These are phyloP conservation scores for Mythimna pallens DNA, from an alignment of 2,888 invertebrate species.

Conservation along the genomic window DNA sequence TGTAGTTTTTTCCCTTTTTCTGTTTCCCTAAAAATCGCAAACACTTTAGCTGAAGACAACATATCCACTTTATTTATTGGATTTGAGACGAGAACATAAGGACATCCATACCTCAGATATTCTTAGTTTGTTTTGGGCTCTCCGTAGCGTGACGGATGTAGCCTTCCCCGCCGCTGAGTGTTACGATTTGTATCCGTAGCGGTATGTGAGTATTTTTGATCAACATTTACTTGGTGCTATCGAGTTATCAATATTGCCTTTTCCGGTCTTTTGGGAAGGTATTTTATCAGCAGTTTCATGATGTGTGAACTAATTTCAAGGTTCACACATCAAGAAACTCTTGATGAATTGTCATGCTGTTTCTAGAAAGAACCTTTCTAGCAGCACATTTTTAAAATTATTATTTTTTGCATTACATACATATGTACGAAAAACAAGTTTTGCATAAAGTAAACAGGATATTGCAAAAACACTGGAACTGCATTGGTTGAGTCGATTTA, in stretches of 20 bases:
- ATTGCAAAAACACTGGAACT: no score
- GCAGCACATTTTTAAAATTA: neutral
- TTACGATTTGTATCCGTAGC: conserved; percentile 61
- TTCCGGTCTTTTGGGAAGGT: conserved; percentile 20
- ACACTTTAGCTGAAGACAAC: conserved; percentile 8
- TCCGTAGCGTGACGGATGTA: conserved; percentile 63
- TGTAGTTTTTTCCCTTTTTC: neutral
- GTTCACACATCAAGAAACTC: no score
- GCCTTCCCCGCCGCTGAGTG: conserved; percentile 59
- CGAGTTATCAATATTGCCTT: conserved; percentile 47
- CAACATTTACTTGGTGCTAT: conserved; percentile 47
- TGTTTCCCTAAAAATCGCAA: neutral
- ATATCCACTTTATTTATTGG: conserved; percentile 44
- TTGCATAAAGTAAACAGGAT: no score
- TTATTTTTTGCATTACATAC: no score
- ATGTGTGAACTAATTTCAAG: neutral
- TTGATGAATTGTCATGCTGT: neutral
- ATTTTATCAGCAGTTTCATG: conserved; percentile 1
- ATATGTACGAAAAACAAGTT: no score
- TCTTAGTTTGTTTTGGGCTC: conserved; percentile 51
- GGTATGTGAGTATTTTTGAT: conserved; percentile 53
- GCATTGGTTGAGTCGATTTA: no score
- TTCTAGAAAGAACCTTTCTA: neutral
- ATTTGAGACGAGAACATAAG: conserved; percentile 46
- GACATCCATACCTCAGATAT: conserved; percentile 48